Evolutionary conservation across 2,797 vertebrate genomes (phyloP).

Genomic region (Cephalopachus bancanus): DNA sequence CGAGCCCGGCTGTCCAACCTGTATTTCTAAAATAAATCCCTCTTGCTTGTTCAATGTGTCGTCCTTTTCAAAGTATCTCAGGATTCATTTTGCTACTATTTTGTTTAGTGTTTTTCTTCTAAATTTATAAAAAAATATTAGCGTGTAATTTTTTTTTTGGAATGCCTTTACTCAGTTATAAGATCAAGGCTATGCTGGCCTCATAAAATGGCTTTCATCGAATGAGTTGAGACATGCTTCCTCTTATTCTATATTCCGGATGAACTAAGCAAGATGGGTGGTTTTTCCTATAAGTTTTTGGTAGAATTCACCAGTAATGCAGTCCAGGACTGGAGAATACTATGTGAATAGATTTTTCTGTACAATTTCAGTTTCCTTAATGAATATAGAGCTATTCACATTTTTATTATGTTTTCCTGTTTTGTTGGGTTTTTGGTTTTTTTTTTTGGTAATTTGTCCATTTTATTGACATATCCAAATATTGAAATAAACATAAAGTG

Average conservation of each 20-base stretch:
- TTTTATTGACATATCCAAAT: constrained; percentile 7
- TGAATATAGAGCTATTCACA: background rate
- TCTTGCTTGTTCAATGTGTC: background rate
- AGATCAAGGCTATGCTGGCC: background rate
- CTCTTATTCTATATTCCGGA: background rate
- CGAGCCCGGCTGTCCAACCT: background rate
- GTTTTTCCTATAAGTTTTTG: background rate
- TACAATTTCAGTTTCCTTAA: background rate
- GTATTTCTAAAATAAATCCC: constrained; percentile 38
- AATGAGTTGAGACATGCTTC: background rate
- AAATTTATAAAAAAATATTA: constrained; percentile 10
- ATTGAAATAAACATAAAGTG: background rate
- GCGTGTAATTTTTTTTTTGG: background rate
- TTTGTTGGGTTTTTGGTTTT: background rate
- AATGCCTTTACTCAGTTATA: background rate
- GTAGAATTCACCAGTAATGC: background rate
- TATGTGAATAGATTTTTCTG: background rate
- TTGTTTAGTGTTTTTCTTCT: constrained; percentile 5
- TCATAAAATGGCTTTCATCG: background rate
- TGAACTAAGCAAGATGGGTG: background rate
- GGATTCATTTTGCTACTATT: background rate
- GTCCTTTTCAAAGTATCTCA: constrained; percentile 23
- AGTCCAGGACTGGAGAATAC: background rate
- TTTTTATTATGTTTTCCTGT: background rate
- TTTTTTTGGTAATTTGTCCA: background rate